Conservation (phyloP, 2,888 invertebrate genomes). For the Oscheius myriophilus region DNA sequence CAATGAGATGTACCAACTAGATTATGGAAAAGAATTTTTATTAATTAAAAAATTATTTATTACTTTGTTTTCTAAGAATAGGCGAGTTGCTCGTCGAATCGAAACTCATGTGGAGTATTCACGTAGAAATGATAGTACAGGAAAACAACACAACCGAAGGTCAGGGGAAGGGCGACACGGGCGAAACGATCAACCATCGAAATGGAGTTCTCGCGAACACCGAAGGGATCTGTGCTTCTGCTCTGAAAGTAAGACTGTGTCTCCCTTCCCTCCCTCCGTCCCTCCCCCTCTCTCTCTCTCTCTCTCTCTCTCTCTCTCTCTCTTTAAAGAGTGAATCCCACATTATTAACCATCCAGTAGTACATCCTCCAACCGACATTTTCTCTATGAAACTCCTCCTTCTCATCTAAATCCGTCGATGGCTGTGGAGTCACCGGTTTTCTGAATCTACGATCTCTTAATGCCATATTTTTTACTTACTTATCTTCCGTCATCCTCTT, state of each 20-base stretch:
- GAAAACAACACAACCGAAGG: constrained; percentile 81
- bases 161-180: constrained; percentile 81
- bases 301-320: background rate
- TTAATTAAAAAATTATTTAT: background rate
- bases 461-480: background rate
- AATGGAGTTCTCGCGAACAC: constrained; percentile 49
- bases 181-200: constrained; percentile 46
- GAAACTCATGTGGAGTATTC: constrained; percentile 44
- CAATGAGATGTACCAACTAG: no score
- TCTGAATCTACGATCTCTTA: background rate
- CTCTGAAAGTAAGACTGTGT: constrained; percentile 30
- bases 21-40: background rate
- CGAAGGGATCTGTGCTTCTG: constrained; percentile 53
- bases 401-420: constrained; percentile 29
- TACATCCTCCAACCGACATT: constrained; percentile 60
- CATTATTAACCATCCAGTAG: constrained; percentile 59
- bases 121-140: constrained; percentile 79
- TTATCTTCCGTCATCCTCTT: constrained; percentile 1
- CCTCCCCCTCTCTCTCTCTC: background rate
- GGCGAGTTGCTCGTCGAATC: constrained; percentile 44
- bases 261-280: background rate
- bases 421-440: constrained; percentile 8
- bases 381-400: constrained; percentile 52
- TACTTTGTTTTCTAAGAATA: background rate
- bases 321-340: constrained; percentile 19